Percentiles rank a stretch among this genome's conserved stretches.
Evolutionary conservation across 2,113 vertebrate genomes (phyloP).

Genomic region (Notothenia rossii): DNA sequence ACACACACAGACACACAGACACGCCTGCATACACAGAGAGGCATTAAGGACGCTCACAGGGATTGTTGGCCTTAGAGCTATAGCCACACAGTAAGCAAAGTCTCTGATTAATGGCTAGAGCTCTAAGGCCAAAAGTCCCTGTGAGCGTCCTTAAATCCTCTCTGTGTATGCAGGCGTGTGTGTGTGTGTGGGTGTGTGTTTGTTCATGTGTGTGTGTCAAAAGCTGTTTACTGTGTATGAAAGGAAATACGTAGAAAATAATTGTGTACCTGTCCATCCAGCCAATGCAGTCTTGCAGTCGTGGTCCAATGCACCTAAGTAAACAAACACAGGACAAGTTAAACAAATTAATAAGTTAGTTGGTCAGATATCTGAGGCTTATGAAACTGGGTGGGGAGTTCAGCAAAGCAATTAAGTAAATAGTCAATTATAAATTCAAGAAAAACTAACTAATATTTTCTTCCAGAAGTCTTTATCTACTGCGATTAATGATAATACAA

Average conservation of each 20-base stretch:
- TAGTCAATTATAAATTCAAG: background rate
- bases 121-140: too few species aligned
- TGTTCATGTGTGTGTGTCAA: conserved; percentile 4
- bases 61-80: conserved; percentile 64
- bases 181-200: conserved; percentile 13
- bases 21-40: conserved; percentile 1
- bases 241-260: conserved; percentile 17
- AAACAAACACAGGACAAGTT: conserved; percentile 36
- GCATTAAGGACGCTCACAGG: conserved; percentile 55
- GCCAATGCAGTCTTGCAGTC: conserved; percentile 95
- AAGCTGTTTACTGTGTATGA: background rate
- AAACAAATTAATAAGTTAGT: background rate
- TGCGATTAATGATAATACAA: background rate
- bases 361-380: background rate
- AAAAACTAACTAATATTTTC: background rate
- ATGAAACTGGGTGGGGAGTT: background rate
- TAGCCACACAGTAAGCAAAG: conserved; percentile 15
- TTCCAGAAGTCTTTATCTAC: background rate
- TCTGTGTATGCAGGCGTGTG: background rate
- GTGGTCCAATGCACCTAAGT: conserved; percentile 93
- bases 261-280: conserved; percentile 96
- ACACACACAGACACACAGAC: conserved; percentile 28
- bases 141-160: too few species aligned
- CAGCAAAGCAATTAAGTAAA: background rate
- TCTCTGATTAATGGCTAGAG: too few species aligned